Percentiles rank a stretch among this genome's conserved stretches.
Evolutionary conservation across 1,140 invertebrate genomes (phyloP).

Genomic region (Araneus ventricosus): DNA sequence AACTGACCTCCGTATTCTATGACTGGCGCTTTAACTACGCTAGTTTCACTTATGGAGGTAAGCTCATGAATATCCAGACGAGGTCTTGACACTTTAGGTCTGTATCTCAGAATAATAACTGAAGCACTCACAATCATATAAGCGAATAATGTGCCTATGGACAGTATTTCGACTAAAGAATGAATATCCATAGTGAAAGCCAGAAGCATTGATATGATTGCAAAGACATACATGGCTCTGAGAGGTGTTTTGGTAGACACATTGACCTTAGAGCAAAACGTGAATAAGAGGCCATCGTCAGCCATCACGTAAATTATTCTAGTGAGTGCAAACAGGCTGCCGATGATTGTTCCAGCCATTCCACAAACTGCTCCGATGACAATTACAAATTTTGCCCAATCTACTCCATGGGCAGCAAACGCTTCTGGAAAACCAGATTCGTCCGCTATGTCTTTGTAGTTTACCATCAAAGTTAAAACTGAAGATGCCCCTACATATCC

Average conservation of each 20-base stretch:
- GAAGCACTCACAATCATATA: constrained; percentile 94
- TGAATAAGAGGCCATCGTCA: constrained; percentile 85
- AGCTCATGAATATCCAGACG: constrained; percentile 38
- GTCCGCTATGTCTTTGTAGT: constrained; percentile 86
- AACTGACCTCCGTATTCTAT: constrained; percentile 41
- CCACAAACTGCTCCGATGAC: constrained; percentile 93
- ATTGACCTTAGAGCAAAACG: constrained; percentile 78
- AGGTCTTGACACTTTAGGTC: not conserved
- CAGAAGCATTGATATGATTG: constrained; percentile 87
- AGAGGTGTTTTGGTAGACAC: constrained; percentile 86
- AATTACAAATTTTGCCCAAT: constrained; percentile 93
- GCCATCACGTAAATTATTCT: constrained; percentile 94
- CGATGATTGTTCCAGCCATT: constrained; percentile 91
- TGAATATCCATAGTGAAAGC: constrained; percentile 94
- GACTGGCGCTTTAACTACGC: not conserved
- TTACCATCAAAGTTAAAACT: constrained; percentile 91
- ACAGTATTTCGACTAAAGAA: constrained; percentile 96
- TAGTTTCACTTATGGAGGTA: constrained; percentile 22
- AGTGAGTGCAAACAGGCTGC: constrained; percentile 90
- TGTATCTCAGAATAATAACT: constrained; percentile 87
- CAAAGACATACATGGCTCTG: constrained; percentile 89
- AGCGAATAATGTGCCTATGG: constrained; percentile 93
- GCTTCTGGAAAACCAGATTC: constrained; percentile 92
- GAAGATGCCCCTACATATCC: constrained; percentile 85
- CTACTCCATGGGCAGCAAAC: constrained; percentile 83